Evolutionary conservation across 1,140 invertebrate genomes (phyloP), one percentile per base, ranked within the genome.

Genomic region (Drosophila dunni): DNA sequence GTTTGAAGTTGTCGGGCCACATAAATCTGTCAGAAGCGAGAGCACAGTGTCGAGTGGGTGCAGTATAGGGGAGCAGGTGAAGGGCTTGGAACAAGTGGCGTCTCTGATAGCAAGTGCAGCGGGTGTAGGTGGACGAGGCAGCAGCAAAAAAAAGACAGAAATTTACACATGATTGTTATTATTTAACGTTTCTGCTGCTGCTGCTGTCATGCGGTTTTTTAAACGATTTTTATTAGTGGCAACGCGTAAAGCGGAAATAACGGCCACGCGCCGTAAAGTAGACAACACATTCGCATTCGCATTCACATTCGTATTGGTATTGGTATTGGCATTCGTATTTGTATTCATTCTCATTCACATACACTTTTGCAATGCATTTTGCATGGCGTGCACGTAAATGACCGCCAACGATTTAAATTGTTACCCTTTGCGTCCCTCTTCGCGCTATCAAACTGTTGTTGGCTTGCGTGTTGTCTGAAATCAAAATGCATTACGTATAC

Each of bases 401-500:
- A 86, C 82, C 82, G 75, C 82, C 82, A 77, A 82, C 83, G 84
- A 88, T 86, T 86, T 86, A 86, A 86, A 86, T 86, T 86, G 82
- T 86, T 40, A 20, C 51, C 51, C 51, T 15, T 17, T 34, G 9
- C 13, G 13, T 10, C 13, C 34, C 10, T 3, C 15, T 10, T 6
- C 29, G n/a, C 33, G 15, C 20, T 1, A 13, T 15, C 24, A n/a
- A 45, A 11, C 24, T 48, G 46, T 24, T 24, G 33, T 60, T 65
- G 72, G 75, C 38, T 51, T 17, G 66, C 60, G 38, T 69, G 82
- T 75, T 82, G 79, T 79, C 80, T 83, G 84, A 81, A 86, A 88
- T 88, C 83, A 88, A 88, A 88, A 88, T 88, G 83, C 83, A 88
- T 88, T 88, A 88, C 83, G 83, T 83, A 88, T 88, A 83, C 80